Base-by-base conservation (phyloP, 2,888 invertebrate species). In the Heliconius aoede region DNA sequence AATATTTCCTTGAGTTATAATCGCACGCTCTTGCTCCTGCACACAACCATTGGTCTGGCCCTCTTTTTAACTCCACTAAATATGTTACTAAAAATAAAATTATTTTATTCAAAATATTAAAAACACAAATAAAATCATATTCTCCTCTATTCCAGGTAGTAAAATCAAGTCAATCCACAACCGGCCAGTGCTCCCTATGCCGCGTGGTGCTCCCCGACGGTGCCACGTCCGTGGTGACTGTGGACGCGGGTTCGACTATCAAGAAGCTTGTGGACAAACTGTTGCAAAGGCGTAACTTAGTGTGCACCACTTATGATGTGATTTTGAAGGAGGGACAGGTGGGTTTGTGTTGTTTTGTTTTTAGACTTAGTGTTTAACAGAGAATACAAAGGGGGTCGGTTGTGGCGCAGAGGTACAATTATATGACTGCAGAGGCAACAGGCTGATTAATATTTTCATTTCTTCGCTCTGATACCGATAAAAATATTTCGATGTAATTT, bases 191-290 rank as follows among this genome's bases (percentile, higher is more conserved):
- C 30, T 77, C 80, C 7, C 90, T 98, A 46, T 98, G 98, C 87
- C 96, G 98, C 81, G 98, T 99, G 79, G 96, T 97, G 85, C 94
- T 99, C 79, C 97, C 98, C 3, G 98, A 99, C 91, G 97, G 97
- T 69, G 98, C 98, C 77, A 98, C 99, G 4, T 98, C 99, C 1
- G 98, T 99, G 82, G 97, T 99, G 78, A 97, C 97, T 83, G 97
- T 98, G 68, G 96, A 96, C 83, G 94, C 96, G 28, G 95, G 95
- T 40, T 97, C 98, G 88, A 96, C 97, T 0, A 96, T 99, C 77
- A 96, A 96, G 78, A 95, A 96, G 80, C 95, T 98, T 75, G 96
- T 99, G 32, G 96, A 97, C 81, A 95, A 97, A 77, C 95, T 99
- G 80, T 95, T 99, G 85, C 97, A 97, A 87, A 96, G 98, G 86